Conservation (phyloP, 2,888 invertebrate species). For the Aspidiotus destructor region DNA sequence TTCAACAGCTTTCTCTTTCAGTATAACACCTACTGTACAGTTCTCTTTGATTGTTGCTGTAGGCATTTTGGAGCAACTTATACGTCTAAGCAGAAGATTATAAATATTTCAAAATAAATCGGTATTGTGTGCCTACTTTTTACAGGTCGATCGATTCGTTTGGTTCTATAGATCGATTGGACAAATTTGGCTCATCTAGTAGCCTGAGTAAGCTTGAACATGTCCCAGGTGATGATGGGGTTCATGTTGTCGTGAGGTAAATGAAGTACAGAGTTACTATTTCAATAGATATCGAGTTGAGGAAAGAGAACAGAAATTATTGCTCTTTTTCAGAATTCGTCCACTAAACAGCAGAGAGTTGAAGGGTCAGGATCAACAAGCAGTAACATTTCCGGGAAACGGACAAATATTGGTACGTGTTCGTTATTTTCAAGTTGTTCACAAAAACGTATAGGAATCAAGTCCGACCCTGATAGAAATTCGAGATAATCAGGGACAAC, state of each 20-base stretch:
- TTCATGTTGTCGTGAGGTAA: slow-evolving; percentile 27
- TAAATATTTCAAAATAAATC: no score
- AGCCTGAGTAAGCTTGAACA: slow-evolving; percentile 15
- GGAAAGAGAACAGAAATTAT: neutral
- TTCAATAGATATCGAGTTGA: slow-evolving; percentile 1
- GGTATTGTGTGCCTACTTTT: no score
- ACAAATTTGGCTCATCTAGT: slow-evolving; percentile 18
- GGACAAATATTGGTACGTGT: slow-evolving; percentile 69
- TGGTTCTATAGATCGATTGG: slow-evolving; percentile 13
- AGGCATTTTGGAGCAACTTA: no score
- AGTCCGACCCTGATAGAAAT: neutral
- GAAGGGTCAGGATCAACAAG: slow-evolving; percentile 55
- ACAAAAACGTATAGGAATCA: neutral
- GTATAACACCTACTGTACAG: no score
- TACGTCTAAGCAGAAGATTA: no score
- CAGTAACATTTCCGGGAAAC: slow-evolving; percentile 76
- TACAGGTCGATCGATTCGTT: slow-evolving; percentile 19
- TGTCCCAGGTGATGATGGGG: slow-evolving; percentile 13
- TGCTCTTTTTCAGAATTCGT: slow-evolving; percentile 55
- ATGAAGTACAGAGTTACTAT: neutral
- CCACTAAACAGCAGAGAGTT: slow-evolving; percentile 69
- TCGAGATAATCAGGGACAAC: no score
- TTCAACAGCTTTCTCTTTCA: no score
- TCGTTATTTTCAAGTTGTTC: neutral
- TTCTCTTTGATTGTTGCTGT: no score